Evolutionary conservation across 1,140 invertebrate species (phyloP).

Genomic region (Listronotus bonariensis): DNA sequence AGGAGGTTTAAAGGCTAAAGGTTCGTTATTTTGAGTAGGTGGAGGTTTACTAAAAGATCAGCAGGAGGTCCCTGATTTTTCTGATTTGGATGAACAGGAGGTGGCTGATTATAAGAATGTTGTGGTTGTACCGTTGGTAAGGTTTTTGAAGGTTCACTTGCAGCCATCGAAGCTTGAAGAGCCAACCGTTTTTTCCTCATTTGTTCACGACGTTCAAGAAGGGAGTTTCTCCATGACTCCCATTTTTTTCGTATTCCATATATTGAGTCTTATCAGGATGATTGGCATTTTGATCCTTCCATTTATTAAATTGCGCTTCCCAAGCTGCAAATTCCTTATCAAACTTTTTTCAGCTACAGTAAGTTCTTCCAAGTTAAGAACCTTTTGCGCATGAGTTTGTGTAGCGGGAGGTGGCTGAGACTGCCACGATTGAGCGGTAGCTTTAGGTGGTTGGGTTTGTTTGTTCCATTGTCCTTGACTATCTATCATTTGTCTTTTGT

Average conservation of each 20-base stretch:
- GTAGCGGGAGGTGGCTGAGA: constrained; percentile 28
- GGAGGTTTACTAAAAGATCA: constrained; percentile 42
- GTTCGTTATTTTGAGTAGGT: constrained; percentile 47
- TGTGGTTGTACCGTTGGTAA: background rate
- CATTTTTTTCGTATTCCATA: constrained; percentile 80
- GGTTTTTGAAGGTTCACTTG: constrained; percentile 20
- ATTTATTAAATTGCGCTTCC: constrained; percentile 83
- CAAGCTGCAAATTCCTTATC: constrained; percentile 82
- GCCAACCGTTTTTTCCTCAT: constrained; percentile 72
- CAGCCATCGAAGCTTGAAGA: constrained; percentile 28
- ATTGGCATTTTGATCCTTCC: constrained; percentile 82
- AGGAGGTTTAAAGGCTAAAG: constrained; percentile 40
- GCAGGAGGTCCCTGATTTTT: constrained; percentile 12
- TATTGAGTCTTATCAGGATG: constrained; percentile 85
- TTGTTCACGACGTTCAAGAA: constrained; percentile 76
- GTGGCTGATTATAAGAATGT: constrained; percentile 9
- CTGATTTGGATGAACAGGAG: constrained; percentile 1
- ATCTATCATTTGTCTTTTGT: constrained; percentile 34
- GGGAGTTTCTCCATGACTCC: constrained; percentile 75
- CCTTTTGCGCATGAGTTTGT: constrained; percentile 30
- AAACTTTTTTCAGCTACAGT: constrained; percentile 76
- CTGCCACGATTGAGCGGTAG: constrained; percentile 2
- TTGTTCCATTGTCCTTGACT: constrained; percentile 27
- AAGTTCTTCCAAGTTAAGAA: constrained; percentile 46
- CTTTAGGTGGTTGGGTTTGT: constrained; percentile 5